Conservation (phyloP, 2,888 invertebrate genomes). For the Alloplasta piceator region DNA sequence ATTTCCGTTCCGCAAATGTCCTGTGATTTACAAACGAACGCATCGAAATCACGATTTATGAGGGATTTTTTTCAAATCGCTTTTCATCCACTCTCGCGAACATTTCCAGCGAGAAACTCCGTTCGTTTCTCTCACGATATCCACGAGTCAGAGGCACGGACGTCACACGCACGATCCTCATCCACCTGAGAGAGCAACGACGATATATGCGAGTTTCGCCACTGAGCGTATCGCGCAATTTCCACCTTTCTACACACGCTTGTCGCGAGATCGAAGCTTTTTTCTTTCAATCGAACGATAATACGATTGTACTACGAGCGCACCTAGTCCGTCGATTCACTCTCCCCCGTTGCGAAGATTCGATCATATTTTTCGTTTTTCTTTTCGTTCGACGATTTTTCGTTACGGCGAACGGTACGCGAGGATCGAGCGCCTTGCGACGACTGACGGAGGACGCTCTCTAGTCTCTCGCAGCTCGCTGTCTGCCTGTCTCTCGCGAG, state of each 20-base stretch:
- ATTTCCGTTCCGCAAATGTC: constrained; percentile 47
- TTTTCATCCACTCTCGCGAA: constrained; percentile 19
- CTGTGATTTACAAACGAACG: constrained; percentile 7
- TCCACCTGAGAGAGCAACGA: not conserved
- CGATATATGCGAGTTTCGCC: constrained; percentile 2
- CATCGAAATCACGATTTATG: not conserved
- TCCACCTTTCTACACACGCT: constrained; percentile 1
- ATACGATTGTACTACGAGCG: not conserved
- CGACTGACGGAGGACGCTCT: too few species aligned
- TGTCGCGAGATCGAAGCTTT: not conserved
- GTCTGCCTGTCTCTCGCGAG: constrained; percentile 3
- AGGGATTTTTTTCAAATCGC: constrained; percentile 2
- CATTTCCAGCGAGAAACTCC: constrained; percentile 5
- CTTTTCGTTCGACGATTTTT: constrained; percentile 19
- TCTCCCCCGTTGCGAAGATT: constrained; percentile 27
- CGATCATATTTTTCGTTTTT: constrained; percentile 28
- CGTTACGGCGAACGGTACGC: constrained; percentile 10
- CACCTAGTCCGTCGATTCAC: constrained; percentile 46
- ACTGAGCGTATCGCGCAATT: constrained; percentile 24
- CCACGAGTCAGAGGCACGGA: not conserved
- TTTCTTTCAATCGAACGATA: not conserved
- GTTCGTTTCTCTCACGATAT: constrained; percentile 31
- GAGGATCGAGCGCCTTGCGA: constrained; percentile 25
- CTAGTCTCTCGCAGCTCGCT: too few species aligned
- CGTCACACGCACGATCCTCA: constrained; percentile 1